Evolutionary conservation across 2,113 vertebrate genomes (phyloP), one percentile per base, ranked within the genome.

Genomic region (Pogona vitticeps): DNA sequence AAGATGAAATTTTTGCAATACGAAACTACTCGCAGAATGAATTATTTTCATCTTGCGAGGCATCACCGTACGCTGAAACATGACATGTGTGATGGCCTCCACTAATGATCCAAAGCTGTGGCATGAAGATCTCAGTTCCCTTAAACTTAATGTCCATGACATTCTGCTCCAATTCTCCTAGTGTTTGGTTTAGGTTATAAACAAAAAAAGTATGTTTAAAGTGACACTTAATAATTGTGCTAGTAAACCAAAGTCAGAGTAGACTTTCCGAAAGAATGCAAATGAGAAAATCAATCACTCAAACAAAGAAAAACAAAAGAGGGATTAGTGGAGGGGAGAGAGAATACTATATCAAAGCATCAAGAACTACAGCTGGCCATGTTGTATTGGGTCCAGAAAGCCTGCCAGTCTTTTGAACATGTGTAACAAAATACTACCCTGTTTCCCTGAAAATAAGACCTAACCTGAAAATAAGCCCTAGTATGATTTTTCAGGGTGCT

Each of bases 361-460:
- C 14, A n/a, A 26, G 36, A 73, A 38, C 10, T n/a, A 14, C 2
- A 13, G 0, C 8, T 58, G 31, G 36, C 65, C 65, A 46, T 38
- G 65, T 31, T 87, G 76, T 68, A 65, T 77, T 79, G 59, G 3
- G 56, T 67, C 56, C 52, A 15, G 42, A n/a, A 71, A 26, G 20
- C 67, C 80, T 90, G 78, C 33, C 68, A 76, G 33, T 83, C 70
- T 68, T 78, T 78, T 61, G 21, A 76, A 71, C 61, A 72, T 10
- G 0, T 0, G 26, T 3, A 33, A 58, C 79, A 0, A 52, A 58
- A 38, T 1, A 38, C 59, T 28, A n/a, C n/a, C n/a, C n/a, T n/a
- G n/a, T n/a, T n/a, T n/a, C n/a, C n/a, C n/a, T n/a, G n/a, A n/a
- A n/a, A n/a, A n/a, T n/a, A n/a, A n/a, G n/a, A n/a, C n/a, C n/a